Percentiles rank a stretch among this genome's conserved stretches.
These are phyloP conservation scores for Bhutanitis thaidina DNA, from an alignment of 2,888 invertebrate genomes.

Conservation along the genomic window DNA sequence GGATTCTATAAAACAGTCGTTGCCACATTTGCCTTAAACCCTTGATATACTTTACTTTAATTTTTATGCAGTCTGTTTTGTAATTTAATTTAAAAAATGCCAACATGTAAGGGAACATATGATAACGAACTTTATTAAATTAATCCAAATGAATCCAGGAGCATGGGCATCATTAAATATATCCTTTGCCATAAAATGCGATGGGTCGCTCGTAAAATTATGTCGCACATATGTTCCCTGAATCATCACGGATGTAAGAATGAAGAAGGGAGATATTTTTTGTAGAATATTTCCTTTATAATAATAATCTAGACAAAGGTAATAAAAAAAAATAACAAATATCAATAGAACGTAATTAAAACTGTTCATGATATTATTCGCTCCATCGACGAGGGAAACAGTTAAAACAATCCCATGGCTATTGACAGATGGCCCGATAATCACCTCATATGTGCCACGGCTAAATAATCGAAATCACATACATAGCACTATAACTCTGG, in stretches of 20 bases:
- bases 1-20: neutral
- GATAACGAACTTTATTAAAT: slow-evolving; percentile 50
- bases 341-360: too few relatives aligned
- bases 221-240: slow-evolving; percentile 29
- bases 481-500: too few relatives aligned
- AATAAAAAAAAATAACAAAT: too few relatives aligned
- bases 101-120: slow-evolving; percentile 14
- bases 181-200: slow-evolving; percentile 51
- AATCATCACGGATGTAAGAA: neutral
- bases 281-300: too few relatives aligned
- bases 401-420: too few relatives aligned
- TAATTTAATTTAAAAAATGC: slow-evolving; percentile 16
- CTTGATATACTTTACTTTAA: slow-evolving; percentile 1
- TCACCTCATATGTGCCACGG: too few relatives aligned
- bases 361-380: too few relatives aligned
- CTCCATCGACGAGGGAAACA: too few relatives aligned
- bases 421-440: too few relatives aligned
- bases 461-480: too few relatives aligned
- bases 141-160: slow-evolving; percentile 59
- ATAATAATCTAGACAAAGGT: too few relatives aligned
- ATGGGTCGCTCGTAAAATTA: slow-evolving; percentile 50
- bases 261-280: too few relatives aligned
- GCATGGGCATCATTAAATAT: slow-evolving; percentile 40
- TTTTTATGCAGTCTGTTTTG: slow-evolving; percentile 12
- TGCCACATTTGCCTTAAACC: neutral